Conservation (phyloP, 2,888 invertebrate species). For the Dryadula phaetusa region DNA sequence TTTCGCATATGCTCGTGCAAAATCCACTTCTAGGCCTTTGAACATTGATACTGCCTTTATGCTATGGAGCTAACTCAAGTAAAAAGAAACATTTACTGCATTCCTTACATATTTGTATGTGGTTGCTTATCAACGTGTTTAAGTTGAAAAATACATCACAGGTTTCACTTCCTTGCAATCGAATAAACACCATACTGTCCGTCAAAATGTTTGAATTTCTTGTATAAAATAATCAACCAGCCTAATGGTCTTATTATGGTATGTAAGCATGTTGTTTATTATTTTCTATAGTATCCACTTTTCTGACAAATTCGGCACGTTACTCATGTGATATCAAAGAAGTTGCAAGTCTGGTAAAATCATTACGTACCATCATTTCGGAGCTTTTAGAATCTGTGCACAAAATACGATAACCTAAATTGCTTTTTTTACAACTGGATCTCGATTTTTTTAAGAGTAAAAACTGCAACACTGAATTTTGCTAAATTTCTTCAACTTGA, state of each 20-base stretch:
- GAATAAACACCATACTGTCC: constrained; percentile 46
- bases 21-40: constrained; percentile 52
- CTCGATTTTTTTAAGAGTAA: constrained; percentile 54
- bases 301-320: constrained; percentile 51
- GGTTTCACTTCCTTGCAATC: constrained; percentile 55
- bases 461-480: constrained; percentile 63
- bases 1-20: constrained; percentile 49
- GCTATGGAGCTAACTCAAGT: constrained; percentile 49
- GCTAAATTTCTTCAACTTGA: constrained; percentile 53
- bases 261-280: constrained; percentile 51
- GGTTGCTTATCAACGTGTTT: constrained; percentile 54
- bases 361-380: constrained; percentile 24
- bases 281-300: constrained; percentile 48
- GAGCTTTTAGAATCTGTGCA: background rate
- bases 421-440: constrained; percentile 58
- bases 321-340: constrained; percentile 63
- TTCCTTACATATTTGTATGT: constrained; percentile 58
- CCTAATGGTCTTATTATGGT: constrained; percentile 45
- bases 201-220: constrained; percentile 47
- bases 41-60: constrained; percentile 55
- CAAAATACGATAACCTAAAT: constrained; percentile 43
- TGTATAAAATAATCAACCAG: constrained; percentile 55
- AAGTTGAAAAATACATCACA: constrained; percentile 59
- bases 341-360: constrained; percentile 53
- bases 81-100: constrained; percentile 64